Evolutionary conservation across 2,797 vertebrate species (phyloP).

Genomic region (Caiman crocodilus): DNA sequence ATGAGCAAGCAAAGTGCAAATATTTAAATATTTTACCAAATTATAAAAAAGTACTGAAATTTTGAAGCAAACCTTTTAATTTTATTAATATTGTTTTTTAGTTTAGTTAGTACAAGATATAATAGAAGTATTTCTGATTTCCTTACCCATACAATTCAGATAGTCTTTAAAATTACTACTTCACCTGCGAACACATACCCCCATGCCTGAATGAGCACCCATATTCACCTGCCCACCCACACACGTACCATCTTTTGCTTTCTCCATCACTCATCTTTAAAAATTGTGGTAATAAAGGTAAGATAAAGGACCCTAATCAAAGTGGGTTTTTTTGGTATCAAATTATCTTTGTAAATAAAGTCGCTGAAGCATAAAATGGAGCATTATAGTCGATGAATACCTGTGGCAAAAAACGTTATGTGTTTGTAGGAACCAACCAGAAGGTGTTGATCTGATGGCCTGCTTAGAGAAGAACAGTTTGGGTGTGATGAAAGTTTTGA

Average conservation of each 20-base stretch:
- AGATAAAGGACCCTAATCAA: background rate
- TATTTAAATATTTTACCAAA: too few relatives aligned
- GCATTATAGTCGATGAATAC: constrained; percentile 79
- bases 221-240: background rate
- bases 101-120: background rate
- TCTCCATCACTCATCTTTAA: background rate
- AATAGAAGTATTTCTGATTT: background rate
- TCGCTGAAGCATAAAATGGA: constrained; percentile 78
- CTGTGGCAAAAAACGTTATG: constrained; percentile 80
- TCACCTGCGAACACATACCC: background rate
- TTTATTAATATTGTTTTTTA: background rate
- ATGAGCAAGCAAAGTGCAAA: too few relatives aligned
- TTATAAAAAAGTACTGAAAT: background rate
- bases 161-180: background rate
- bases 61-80: background rate
- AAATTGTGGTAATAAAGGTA: background rate
- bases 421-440: constrained; percentile 83
- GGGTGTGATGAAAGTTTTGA: constrained; percentile 75
- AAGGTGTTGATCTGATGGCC: constrained; percentile 79
- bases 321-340: constrained; percentile 29
- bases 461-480: constrained; percentile 79
- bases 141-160: background rate
- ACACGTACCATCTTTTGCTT: background rate
- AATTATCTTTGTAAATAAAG: constrained; percentile 74
- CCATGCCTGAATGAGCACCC: background rate